Evolutionary conservation across 2,797 vertebrate genomes (phyloP), one percentile per base, ranked within the genome.

Genomic region (Melanotaenia nigrans): DNA sequence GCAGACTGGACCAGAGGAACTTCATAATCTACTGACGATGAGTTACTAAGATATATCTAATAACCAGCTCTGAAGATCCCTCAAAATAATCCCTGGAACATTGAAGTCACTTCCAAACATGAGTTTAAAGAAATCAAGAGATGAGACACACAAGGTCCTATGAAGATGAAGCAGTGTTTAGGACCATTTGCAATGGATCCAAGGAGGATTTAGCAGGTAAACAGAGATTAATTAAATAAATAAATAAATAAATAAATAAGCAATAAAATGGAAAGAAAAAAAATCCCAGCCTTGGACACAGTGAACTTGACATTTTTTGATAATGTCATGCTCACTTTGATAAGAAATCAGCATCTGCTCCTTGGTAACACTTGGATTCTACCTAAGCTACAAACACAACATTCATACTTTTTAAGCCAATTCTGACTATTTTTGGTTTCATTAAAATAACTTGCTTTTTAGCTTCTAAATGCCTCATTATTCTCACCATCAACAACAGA

Each of bases 51-150:
- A 45, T 24, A 58, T 35, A 24, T 68, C 16, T n/a, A 59, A 20
- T 49, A 30, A 67, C 54, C 30, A 30, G 40, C 38, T 8, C 36
- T 30, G 10, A 55, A 58, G 32, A 65, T 24, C 10, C n/a, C 5
- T 30, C 25, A 56, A 65, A 42, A 51, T 47, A 25, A 40, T 55
- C 0, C 1, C 59, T 4, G 60, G 20, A 55, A 10, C 12, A 16
- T 38, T 53, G 2, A 25, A 42, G 22, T 40, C 1, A 60, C 14
- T 20, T 60, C n/a, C 33, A 7, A 54, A 78, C 49, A 12, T 24
- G 16, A 40, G 16, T 33, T 16, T 42, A 62, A 45, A 51, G 8
- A 75, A 47, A 60, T 55, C 4, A 65, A 51, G 56, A 74, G 22
- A 2, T 1, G 28, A 63, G 35, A 63, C 35, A 67, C 12, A 25